Evolutionary conservation across 2,113 vertebrate genomes (phyloP), one percentile per base, ranked within the genome.

Genomic region (Semnornis frantzii): DNA sequence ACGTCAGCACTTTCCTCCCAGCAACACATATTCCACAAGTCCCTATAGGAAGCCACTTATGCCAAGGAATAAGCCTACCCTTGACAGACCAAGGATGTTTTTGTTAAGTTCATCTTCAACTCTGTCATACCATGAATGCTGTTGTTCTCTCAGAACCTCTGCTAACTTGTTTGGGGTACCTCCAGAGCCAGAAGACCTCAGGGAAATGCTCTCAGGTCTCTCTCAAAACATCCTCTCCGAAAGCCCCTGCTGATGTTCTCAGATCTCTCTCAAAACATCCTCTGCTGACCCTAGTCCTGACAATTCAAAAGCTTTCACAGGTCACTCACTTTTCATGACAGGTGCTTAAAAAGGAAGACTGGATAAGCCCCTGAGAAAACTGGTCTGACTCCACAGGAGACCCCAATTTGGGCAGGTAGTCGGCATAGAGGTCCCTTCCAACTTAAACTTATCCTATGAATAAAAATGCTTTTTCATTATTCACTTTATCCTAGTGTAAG

Each of bases 21-120:
- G 76, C 79, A 94, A 23, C 0, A 3, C 1, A 0, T n/a, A 79
- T 83, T 85, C 64, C 64, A 63, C 16, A 31, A 34, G 25, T 68
- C 87, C 39, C 65, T 63, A 62, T 79, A 81, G 72, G 70, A 90
- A 91, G 46, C 18, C 33, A 60, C 44, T 79, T 75, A 69, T 39
- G 44, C 44, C 16, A 8, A 58, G 44, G 82, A 83, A 88, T 48
- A 89, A 87, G 54, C 30, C 48, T 33, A n/a, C 25, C 69, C 58
- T 60, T 81, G 69, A 90, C 57, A 93, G 73, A 18, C 48, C 31
- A 55, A 34, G 28, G 52, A 85, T 44, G 52, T 16, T 90, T 91
- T 77, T 86, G 80, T 68, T 69, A 78, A 89, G 50, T 90, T 95
- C 76, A 69, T 90, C 82, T 87, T 64, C 54, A 60, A 73, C 76